Evolutionary conservation across 2,888 invertebrate species (phyloP).

Genomic region (Coelogynopora nodosa): DNA sequence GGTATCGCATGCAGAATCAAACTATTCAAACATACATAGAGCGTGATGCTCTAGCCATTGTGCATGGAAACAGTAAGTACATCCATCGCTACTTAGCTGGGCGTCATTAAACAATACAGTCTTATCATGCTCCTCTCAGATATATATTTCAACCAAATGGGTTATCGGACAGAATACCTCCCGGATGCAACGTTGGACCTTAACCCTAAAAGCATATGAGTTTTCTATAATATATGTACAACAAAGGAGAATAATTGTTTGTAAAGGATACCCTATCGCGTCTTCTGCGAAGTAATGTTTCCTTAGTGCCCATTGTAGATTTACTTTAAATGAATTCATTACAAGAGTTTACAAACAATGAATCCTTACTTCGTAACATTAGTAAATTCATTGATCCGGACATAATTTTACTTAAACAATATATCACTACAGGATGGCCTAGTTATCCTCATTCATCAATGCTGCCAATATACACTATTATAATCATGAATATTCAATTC

Average conservation of each 20-base stretch:
- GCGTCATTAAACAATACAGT: conserved; percentile 6
- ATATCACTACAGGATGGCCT: conserved; percentile 23
- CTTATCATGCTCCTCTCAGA: conserved; percentile 9
- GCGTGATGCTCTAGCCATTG: too few relatives aligned
- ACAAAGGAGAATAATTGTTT: background rate
- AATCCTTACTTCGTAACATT: conserved; percentile 27
- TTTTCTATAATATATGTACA: background rate
- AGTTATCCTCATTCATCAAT: background rate
- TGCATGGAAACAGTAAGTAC: too few relatives aligned
- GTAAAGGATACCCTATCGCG: conserved; percentile 8
- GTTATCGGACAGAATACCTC: conserved; percentile 11
- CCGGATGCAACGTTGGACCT: too few relatives aligned
- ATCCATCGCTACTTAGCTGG: conserved; percentile 15
- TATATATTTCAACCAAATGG: background rate
- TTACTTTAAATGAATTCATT: conserved; percentile 33
- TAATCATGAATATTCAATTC: conserved; percentile 32
- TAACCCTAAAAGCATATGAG: too few relatives aligned
- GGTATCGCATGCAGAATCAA: too few relatives aligned
- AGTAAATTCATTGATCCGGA: background rate
- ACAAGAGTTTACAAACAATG: conserved; percentile 4
- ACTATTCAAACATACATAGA: too few relatives aligned
- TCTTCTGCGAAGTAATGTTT: background rate
- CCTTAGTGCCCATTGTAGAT: background rate
- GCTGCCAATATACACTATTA: background rate
- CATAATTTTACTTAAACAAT: conserved; percentile 7